Base-by-base conservation (phyloP, 2,888 invertebrate species). In the Perizoma affinitatum region DNA sequence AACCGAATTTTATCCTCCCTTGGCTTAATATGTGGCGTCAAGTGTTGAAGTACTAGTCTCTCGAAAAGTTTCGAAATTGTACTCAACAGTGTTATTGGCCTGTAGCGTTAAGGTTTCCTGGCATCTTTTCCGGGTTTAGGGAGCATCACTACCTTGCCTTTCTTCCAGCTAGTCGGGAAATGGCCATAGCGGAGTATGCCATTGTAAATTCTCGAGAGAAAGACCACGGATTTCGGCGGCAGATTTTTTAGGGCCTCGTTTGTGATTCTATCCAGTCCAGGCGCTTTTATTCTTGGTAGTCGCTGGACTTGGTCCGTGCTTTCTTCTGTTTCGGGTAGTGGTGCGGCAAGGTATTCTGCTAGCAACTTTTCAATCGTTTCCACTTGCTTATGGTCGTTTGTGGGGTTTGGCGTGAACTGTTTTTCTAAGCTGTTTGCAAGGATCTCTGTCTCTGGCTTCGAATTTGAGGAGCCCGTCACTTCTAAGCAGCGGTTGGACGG, bases 51-150 rank as follows among this genome's bases (percentile, higher is more conserved):
- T 22, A 22, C 1, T 22, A 2, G 22, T 22, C 22, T 22, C 22
- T 22, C 22, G 22, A 22, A 22, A 1, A 22, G 22, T 22, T 22
- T 22, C 1, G 22, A 22, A 1, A 22, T 22, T 22, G 22, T 22
- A 22, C 41, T n/a, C 4, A 62, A 41, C 5, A 61, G 50, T 6
- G 57, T 50, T n/a, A 71, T 73, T 0, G 69, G 70, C 0, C 69
- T 56, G 52, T 70, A 69, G 45, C 63, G 66, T 1, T 41, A 58
- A 0, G 70, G 64, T 8, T 45, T 54, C 8, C 42, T 48, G 33
- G 49, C 35, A 9, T 70, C 56, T 38, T 68, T 70, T 9, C 70
- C 70, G 10, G 66, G 67, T 36, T 72, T 72, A 0, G 66, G 70
- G 1, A 69, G 43, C 59, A 63, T 58, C 40, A 68, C 63, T 6